These are phyloP conservation scores for zebrafish (Danio rerio) DNA, from an alignment of 2,113 vertebrate species.

Conservation along the genomic window GRCz12tu NC_133188.1:24630501-24631000, in stretches of 20 bases:
- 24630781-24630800: constrained; percentile 2
- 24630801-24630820: constrained; percentile 64
- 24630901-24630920: constrained; percentile 59
- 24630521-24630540: not conserved
- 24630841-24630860: constrained; percentile 68
- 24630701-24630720: constrained; percentile 37
- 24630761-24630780: not conserved
- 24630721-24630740: constrained; percentile 2
- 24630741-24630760: constrained; percentile 1
- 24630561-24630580: constrained; percentile 24
- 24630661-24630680: constrained; percentile 2
- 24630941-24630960: constrained; percentile 21
- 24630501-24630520: not conserved
- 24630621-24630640: not conserved
- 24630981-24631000: not conserved
- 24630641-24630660: not conserved
- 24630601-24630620: not conserved
- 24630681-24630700: not conserved
- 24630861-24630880: constrained; percentile 59
- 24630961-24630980: constrained; percentile 16
- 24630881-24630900: constrained; percentile 60
- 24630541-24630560: not conserved
- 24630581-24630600: not conserved
- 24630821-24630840: constrained; percentile 64
- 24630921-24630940: constrained; percentile 19